These are phyloP conservation scores for Clanis bilineata DNA, from an alignment of 2,888 invertebrate genomes.

Conservation along the genomic window DNA sequence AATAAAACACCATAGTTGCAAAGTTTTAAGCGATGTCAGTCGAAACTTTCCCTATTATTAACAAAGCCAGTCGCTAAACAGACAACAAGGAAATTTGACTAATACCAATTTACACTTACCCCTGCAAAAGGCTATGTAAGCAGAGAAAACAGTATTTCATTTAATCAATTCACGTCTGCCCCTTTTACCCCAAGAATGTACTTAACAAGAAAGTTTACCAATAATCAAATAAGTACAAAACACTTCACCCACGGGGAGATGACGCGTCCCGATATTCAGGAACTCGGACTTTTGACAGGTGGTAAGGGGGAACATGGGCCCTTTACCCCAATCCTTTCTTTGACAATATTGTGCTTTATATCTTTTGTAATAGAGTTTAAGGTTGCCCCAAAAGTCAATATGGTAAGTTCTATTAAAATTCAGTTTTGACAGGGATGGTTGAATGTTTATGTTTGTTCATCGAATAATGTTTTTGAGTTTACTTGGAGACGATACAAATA, in stretches of 20 bases:
- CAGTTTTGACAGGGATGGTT: slow-evolving; percentile 12
- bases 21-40: not conserved
- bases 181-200: slow-evolving; percentile 12
- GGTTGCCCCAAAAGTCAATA: not conserved
- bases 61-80: not conserved
- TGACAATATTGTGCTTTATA: not conserved
- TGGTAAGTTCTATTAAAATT: not conserved
- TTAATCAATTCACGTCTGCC: slow-evolving; percentile 14
- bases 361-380: not conserved
- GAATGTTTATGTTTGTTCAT: slow-evolving; percentile 4
- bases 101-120: slow-evolving; percentile 11
- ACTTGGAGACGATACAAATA: not conserved
- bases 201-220: slow-evolving; percentile 20
- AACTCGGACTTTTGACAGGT: slow-evolving; percentile 54
- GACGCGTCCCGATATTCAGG: slow-evolving; percentile 53
- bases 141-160: slow-evolving; percentile 9
- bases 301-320: slow-evolving; percentile 29
- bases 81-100: slow-evolving; percentile 1
- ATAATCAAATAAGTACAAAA: slow-evolving; percentile 30
- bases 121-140: not conserved
- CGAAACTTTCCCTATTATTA: not conserved
- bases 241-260: slow-evolving; percentile 35
- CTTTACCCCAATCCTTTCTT: not conserved
- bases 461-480: slow-evolving; percentile 7
- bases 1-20: not conserved